These are phyloP conservation scores for Diadegma fenestrale DNA, from an alignment of 2,888 invertebrate species.

Conservation along the genomic window DNA sequence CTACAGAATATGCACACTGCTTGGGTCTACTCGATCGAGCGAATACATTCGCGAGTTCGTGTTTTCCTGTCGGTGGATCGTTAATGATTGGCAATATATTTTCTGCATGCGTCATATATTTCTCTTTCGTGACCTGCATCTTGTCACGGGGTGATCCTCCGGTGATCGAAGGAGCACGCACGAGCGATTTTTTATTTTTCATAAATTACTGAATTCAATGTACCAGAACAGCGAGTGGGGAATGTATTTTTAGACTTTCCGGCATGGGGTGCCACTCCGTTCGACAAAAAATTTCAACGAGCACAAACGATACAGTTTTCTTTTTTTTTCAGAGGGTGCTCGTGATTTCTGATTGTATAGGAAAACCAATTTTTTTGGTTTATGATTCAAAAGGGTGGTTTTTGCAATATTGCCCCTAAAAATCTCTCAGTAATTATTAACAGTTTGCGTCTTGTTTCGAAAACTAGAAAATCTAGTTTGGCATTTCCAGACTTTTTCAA, in stretches of 20 bases:
- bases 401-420: too few relatives aligned
- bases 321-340: neutral
- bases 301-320: neutral
- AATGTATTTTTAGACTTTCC: constrained; percentile 13
- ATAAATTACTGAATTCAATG: constrained; percentile 4
- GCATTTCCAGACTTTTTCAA: too few relatives aligned
- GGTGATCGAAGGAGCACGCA: constrained; percentile 4
- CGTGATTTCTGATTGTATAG: neutral
- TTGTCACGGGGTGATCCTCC: neutral
- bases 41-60: constrained; percentile 33
- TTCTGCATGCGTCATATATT: constrained; percentile 28
- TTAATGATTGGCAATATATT: constrained; percentile 50
- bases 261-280: neutral
- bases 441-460: too few relatives aligned
- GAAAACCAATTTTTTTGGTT: neutral
- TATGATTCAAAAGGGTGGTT: too few relatives aligned
- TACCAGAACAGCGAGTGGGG: neutral
- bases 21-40: constrained; percentile 25
- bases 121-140: constrained; percentile 7
- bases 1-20: constrained; percentile 4
- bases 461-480: too few relatives aligned
- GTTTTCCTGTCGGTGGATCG: constrained; percentile 10
- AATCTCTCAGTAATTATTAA: too few relatives aligned
- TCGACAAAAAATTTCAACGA: neutral
- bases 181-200: constrained; percentile 11